phyloP scores from a whole-genome alignment of 2,113 vertebrate species.

The Sapayoa aenigma region DNA sequence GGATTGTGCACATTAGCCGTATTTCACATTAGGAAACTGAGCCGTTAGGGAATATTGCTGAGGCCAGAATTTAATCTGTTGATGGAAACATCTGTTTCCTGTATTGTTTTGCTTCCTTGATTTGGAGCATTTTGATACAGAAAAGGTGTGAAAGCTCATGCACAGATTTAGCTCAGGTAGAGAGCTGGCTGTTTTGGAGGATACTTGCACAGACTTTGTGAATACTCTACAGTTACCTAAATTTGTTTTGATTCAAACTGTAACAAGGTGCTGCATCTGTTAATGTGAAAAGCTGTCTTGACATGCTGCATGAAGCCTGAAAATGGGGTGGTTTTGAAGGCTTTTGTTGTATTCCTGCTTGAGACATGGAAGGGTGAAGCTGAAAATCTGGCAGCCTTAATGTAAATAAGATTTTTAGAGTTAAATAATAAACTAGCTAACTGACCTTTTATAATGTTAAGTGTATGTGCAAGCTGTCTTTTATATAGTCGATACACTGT shows the following conservation, averaged over 20 bases:
- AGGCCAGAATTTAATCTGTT: background rate
- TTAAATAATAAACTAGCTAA: background rate
- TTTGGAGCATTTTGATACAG: constrained; percentile 32
- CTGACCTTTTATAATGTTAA: background rate
- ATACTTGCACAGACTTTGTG: background rate
- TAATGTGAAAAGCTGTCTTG: background rate
- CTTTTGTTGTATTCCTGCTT: background rate
- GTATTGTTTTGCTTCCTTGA: constrained; percentile 36
- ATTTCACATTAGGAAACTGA: background rate
- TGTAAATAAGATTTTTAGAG: background rate
- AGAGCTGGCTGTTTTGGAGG: background rate
- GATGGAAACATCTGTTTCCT: constrained; percentile 59
- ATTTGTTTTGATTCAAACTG: background rate
- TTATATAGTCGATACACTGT: background rate
- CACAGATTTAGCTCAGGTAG: background rate
- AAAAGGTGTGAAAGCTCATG: constrained; percentile 27
- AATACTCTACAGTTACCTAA: background rate
- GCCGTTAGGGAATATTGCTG: constrained; percentile 14
- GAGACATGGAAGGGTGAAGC: background rate
- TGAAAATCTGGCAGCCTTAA: background rate
- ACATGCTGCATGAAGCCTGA: background rate
- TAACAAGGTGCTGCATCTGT: background rate
- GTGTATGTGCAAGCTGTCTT: background rate
- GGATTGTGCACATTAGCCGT: background rate
- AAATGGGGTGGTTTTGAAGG: background rate